phyloP scores from a whole-genome alignment of 2,113 vertebrate species.

The Jacana jacana region DNA sequence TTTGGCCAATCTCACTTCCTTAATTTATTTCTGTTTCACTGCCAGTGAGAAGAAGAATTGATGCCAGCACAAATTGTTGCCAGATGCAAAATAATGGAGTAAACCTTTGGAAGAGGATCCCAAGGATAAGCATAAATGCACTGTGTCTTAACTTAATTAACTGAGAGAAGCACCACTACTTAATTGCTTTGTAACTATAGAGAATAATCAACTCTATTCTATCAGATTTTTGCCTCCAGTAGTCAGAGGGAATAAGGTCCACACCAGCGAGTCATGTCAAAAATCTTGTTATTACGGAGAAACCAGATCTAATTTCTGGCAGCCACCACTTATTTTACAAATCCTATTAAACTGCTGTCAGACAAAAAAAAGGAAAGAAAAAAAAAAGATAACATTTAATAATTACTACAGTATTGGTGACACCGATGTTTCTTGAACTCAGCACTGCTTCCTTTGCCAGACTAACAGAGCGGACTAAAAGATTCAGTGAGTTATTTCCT shows the following conservation, averaged over 20 bases:
- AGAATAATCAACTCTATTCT: neutral
- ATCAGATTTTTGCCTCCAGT: neutral
- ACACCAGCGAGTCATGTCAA: neutral
- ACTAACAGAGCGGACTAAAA: neutral
- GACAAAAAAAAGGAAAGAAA: neutral
- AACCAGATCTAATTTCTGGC: neutral
- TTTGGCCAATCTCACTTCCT: constrained; percentile 29
- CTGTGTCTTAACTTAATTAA: neutral
- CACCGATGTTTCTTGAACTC: neutral
- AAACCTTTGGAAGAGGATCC: constrained; percentile 31
- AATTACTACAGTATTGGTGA: neutral
- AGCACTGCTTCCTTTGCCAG: neutral
- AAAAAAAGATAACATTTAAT: neutral
- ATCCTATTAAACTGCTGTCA: neutral
- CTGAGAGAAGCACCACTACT: neutral
- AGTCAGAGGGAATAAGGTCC: neutral
- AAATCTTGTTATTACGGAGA: neutral
- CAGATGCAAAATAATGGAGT: constrained; percentile 21
- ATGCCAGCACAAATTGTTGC: constrained; percentile 40
- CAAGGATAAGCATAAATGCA: neutral
- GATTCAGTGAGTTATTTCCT: fast-evolving
- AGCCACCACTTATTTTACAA: neutral
- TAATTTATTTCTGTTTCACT: constrained; percentile 42
- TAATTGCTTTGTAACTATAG: neutral
- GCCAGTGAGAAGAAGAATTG: constrained; percentile 42